A percentile compares a stretch with the other conserved stretches of the same genome.
Conservation (phyloP, 1,140 invertebrate genomes). For the Drosophila jambulina region DNA sequence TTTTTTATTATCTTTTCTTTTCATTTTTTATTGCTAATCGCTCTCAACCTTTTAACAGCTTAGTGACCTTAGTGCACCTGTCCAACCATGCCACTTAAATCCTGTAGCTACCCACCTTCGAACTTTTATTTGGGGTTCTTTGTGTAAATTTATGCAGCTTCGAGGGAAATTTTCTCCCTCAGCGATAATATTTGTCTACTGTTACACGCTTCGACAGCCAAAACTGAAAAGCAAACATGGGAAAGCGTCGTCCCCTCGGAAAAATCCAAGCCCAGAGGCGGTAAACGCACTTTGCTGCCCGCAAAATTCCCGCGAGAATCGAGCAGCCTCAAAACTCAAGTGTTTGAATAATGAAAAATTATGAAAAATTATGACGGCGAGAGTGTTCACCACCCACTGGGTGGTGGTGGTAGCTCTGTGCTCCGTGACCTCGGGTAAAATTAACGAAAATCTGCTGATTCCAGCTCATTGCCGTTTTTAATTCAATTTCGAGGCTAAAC, state of each 20-base stretch:
- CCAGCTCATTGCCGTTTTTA: conserved; percentile 85
- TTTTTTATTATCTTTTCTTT: not conserved
- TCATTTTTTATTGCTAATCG: conserved; percentile 57
- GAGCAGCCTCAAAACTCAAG: conserved; percentile 52
- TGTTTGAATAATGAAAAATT: conserved; percentile 83
- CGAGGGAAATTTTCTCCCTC: conserved; percentile 68
- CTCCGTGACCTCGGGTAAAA: conserved; percentile 55
- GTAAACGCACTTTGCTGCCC: conserved; percentile 73
- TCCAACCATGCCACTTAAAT: conserved; percentile 5
- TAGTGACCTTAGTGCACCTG: conserved; percentile 65
- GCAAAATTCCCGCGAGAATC: conserved; percentile 68
- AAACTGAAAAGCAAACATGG: conserved; percentile 81
- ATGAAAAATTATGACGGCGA: conserved; percentile 78
- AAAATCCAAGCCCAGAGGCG: conserved; percentile 27
- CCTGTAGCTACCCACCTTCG: conserved; percentile 1
- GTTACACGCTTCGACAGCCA: conserved; percentile 83
- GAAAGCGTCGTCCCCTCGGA: conserved; percentile 38
- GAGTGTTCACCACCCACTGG: conserved; percentile 32
- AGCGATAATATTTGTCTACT: conserved; percentile 75
- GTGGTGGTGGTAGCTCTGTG: conserved; percentile 13
- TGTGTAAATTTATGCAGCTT: conserved; percentile 83
- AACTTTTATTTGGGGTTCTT: conserved; percentile 39
- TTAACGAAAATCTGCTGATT: conserved; percentile 85
- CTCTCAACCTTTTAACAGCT: conserved; percentile 76
- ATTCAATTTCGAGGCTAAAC: conserved; percentile 80